Evolutionary conservation across 2,888 invertebrate genomes (phyloP), one percentile per base, ranked within the genome.

Genomic region (Melipona beecheii): DNA sequence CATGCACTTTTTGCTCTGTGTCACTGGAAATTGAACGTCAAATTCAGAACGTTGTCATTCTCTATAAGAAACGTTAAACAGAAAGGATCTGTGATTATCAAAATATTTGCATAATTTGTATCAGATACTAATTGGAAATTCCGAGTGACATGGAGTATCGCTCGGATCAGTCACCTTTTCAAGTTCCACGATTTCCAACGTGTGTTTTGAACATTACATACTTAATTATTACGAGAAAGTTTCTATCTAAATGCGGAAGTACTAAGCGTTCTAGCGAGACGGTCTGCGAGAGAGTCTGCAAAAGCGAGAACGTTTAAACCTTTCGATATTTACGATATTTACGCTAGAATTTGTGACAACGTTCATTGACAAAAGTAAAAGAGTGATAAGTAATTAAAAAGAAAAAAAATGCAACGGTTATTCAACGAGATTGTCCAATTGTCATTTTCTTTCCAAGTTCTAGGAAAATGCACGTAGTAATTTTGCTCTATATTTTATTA

Each of bases 211-310:
- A 24, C 68, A 50, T 74, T 60, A 43, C 43, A 9, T 75, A 71
- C 79, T 71, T 71, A 74, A 71, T 79, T 70, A 66, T 79, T 71
- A 79, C 73, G 83, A 77, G 83, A 83, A 83, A 77, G 75, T 81
- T 64, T 60, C 76, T 43, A 49, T 81, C 52, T 66, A 70, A 77
- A 83, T 49, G 73, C 83, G 83, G 83, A 83, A 83, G 82, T 73
- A 31, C 27, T 54, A n/a, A n/a, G 52, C 70, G 72, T 73, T 77
- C 77, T 62, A 83, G 77, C 82, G 83, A 83, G 74, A 82, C 82
- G 60, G 77, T 31, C 77, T 74, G 66, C 77, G 60, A 77, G 81
- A 81, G 58, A 64, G 73, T 52, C 27, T 60, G 58, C 31, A 77
- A 76, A 60, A 54, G 64, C 65, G 60, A 72, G 56, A 81, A 68